Base-by-base conservation (phyloP, 1,140 invertebrate species). In the Apis florea region DNA sequence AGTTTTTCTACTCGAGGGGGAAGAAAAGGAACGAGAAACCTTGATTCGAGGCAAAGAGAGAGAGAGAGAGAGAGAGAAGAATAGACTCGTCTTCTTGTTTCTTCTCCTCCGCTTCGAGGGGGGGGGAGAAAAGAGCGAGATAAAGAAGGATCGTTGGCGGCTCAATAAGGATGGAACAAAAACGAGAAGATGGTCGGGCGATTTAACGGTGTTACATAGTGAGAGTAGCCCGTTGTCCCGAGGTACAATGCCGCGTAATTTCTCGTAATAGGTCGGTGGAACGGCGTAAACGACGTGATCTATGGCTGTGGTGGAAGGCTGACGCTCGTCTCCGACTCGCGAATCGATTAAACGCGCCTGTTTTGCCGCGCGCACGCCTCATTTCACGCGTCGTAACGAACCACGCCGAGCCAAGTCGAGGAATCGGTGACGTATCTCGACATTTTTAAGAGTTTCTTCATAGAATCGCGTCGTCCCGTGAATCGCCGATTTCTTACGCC, bases 91-190 rank as follows among this genome's bases (percentile, higher is more conserved):
- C 31, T 40, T 40, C 6, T 40, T 40, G 31, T 40, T 40, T 40
- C 31, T 40, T 40, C 31, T 4, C 31, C 31, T 40, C 31, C 31
- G 31, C 31, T 6, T 54, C 53, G 53, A 19, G 51, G 12, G 51
- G 51, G 49, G 5, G 49, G 11, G 51, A 6, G 17, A 15, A 53
- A 15, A 53, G 8, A 49, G 31, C 6, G 24, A 51, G 31, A 21
- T n/a, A 19, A 19, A 12, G n/a, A 70, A 19, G 49, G 13, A 67
- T 31, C 26, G 71, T 49, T 17, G 17, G 58, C 58, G 49, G 40
- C 70, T 72, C 40, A 59, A 72, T 72, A 59, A 21, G n/a, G 31
- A 53, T 24, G 40, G 58, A 31, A 51, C n/a, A 63, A 74, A 74
- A 63, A 61, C 47, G 24, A 63, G 59, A 40, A 64, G 54, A 31